These are phyloP conservation scores for Aradus depressus DNA, from an alignment of 2,888 invertebrate species.

Conservation along the genomic window DNA sequence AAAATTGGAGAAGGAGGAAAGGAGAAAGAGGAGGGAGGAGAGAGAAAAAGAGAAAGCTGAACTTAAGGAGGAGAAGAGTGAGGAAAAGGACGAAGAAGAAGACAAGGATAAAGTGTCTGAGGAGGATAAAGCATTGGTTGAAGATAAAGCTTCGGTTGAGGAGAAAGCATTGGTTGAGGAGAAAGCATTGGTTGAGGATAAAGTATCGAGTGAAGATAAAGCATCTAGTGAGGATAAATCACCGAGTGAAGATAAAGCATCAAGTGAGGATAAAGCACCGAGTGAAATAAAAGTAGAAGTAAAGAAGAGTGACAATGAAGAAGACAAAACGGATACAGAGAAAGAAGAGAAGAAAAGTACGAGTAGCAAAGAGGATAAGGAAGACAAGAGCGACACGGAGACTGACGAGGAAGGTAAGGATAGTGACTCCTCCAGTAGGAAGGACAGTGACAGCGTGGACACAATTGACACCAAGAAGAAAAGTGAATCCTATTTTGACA, in stretches of 20 bases:
- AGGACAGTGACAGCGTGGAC: conserved; percentile 29
- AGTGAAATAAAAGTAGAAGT: conserved; percentile 21
- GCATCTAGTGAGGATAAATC: conserved; percentile 45
- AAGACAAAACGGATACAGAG: conserved; percentile 32
- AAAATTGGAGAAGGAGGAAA: conserved; percentile 40
- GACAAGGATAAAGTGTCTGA: conserved; percentile 37
- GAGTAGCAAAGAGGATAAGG: conserved; percentile 33
- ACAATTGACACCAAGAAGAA: conserved; percentile 35
- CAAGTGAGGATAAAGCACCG: conserved; percentile 35
- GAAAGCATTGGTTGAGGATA: conserved; percentile 24
- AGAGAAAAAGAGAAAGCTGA: conserved; percentile 17
- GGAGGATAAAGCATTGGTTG: conserved; percentile 36
- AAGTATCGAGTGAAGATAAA: conserved; percentile 34
- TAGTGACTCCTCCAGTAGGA: conserved; percentile 27
- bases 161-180: conserved; percentile 40
- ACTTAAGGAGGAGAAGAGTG: conserved; percentile 37
- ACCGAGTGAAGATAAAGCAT: conserved; percentile 42
- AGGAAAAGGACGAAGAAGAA: conserved; percentile 40
- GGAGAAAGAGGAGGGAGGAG: conserved; percentile 36
- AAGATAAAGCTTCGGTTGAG: conserved; percentile 46
- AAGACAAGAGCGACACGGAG: conserved; percentile 33
- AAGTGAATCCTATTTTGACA: conserved; percentile 65
- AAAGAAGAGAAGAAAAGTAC: conserved; percentile 29
- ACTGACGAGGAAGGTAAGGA: conserved; percentile 32
- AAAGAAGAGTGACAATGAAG: conserved; percentile 33